These are phyloP conservation scores for Drosophila sechellia DNA, from an alignment of 1,140 invertebrate genomes.

Conservation along the genomic window DNA sequence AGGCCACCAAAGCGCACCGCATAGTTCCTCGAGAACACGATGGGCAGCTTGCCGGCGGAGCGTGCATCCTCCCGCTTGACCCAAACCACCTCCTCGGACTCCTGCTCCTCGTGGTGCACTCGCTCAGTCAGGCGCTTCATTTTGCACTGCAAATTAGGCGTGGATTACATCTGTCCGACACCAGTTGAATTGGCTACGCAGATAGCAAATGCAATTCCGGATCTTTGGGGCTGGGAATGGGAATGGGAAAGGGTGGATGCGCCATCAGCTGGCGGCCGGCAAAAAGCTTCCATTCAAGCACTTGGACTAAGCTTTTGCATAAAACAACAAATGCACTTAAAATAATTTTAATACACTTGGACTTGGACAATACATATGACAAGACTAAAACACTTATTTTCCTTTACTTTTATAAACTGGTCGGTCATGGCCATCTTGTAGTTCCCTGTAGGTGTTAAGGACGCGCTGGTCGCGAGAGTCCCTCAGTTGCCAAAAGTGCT, in stretches of 20 bases:
- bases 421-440: constrained; percentile 30
- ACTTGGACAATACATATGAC: not conserved
- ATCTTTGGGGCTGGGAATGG: not conserved
- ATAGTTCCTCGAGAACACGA: constrained; percentile 91
- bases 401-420: constrained; percentile 34
- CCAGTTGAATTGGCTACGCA: constrained; percentile 49
- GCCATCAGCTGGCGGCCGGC: constrained; percentile 28
- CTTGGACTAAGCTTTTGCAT: constrained; percentile 20
- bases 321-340: constrained; percentile 16
- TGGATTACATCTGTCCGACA: constrained; percentile 35
- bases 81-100: constrained; percentile 57
- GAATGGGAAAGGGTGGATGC: not conserved
- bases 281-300: constrained; percentile 28
- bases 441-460: constrained; percentile 85
- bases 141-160: not conserved
- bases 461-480: constrained; percentile 85
- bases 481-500: constrained; percentile 87
- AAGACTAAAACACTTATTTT: not conserved
- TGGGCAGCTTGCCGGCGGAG: constrained; percentile 85
- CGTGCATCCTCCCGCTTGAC: constrained; percentile 39
- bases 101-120: constrained; percentile 46
- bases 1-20: constrained; percentile 92
- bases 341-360: constrained; percentile 5
- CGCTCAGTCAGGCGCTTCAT: constrained; percentile 52
- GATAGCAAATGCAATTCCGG: constrained; percentile 38